Conservation (phyloP, 2,797 vertebrate species). For the Macrochelys suwanniensis region DNA sequence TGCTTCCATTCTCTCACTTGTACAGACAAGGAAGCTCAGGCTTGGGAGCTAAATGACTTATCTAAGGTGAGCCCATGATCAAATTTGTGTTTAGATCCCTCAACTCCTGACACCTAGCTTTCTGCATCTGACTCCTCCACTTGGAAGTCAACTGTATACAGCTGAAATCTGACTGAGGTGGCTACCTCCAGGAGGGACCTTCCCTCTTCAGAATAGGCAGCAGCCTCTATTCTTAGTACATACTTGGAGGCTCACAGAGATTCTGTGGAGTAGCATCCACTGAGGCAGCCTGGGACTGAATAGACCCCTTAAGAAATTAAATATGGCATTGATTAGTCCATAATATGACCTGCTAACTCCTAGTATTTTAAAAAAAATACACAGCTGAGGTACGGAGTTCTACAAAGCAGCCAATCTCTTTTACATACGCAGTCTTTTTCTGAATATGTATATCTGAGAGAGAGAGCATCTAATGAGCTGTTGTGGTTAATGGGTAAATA, state of each 20-base stretch:
- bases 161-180: background rate
- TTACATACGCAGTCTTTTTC: background rate
- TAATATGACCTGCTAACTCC: background rate
- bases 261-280: background rate
- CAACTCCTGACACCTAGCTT: background rate
- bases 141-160: background rate
- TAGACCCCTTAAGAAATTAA: background rate
- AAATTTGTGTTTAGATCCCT: background rate
- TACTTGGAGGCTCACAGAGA: rapidly evolving
- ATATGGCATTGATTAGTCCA: rapidly evolving
- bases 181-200: background rate
- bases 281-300: background rate
- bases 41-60: rapidly evolving
- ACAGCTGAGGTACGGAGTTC: background rate
- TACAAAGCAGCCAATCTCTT: background rate
- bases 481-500: background rate
- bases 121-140: background rate
- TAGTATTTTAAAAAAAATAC: background rate
- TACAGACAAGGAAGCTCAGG: background rate
- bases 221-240: background rate
- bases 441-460: background rate
- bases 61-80: background rate
- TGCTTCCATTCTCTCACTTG: background rate
- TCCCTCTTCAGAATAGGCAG: background rate
- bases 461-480: slow-evolving; percentile 7